A percentile compares a stretch with the other conserved stretches of the same genome.
Evolutionary conservation across 2,113 vertebrate genomes (phyloP).

Genomic region (Pycnonotus jocosus): DNA sequence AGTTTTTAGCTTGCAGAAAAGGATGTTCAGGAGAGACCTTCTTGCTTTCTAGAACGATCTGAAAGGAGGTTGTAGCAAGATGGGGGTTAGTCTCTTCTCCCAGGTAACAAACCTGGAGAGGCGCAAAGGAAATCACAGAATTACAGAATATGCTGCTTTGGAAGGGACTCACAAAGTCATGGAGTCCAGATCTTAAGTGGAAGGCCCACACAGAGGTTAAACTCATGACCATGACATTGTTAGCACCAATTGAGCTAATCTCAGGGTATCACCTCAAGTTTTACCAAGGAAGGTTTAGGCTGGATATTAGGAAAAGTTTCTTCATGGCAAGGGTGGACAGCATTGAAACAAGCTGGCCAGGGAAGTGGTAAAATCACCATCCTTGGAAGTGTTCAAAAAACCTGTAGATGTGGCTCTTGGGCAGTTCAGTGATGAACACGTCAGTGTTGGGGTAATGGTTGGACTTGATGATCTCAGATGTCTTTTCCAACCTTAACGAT

Average conservation of each 20-base stretch:
- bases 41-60: not conserved
- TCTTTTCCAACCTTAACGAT: not conserved
- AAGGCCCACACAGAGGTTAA: not conserved
- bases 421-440: not conserved
- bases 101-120: rapidly evolving
- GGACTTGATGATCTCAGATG: too few species aligned
- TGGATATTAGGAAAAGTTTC: not conserved
- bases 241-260: not conserved
- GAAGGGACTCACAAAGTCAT: not conserved
- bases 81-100: not conserved
- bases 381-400: not conserved
- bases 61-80: not conserved
- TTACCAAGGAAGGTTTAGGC: not conserved
- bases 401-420: not conserved
- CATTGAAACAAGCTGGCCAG: not conserved
- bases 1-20: not conserved
- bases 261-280: not conserved
- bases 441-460: not conserved
- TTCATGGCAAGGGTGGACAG: not conserved
- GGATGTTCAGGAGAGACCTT: not conserved
- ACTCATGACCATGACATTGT: not conserved
- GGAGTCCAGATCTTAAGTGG: rapidly evolving
- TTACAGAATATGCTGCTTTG: not conserved
- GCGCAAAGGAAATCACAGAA: not conserved
- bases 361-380: not conserved